These are phyloP conservation scores for Byasa hedistus DNA, from an alignment of 2,888 invertebrate species.

Conservation along the genomic window DNA sequence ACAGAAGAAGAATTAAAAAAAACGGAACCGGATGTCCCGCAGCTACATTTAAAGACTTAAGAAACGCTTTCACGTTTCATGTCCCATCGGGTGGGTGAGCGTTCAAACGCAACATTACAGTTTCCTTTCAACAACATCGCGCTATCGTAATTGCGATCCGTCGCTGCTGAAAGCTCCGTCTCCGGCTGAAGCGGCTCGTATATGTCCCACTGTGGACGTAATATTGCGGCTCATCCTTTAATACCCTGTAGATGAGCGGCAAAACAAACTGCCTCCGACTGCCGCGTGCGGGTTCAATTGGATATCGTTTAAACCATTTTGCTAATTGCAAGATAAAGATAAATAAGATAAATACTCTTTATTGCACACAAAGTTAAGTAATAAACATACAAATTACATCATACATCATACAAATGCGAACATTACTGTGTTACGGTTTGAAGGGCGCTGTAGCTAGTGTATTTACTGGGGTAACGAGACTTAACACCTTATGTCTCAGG, in stretches of 20 bases:
- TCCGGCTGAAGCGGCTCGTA: constrained; percentile 16
- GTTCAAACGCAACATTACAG: constrained; percentile 10
- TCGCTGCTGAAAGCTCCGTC: constrained; percentile 19
- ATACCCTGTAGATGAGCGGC: constrained; percentile 14
- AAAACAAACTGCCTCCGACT: constrained; percentile 13
- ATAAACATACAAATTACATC: no score
- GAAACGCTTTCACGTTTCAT: constrained; percentile 6
- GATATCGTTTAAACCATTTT: constrained; percentile 2
- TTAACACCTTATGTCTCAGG: no score
- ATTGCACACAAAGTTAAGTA: no score
- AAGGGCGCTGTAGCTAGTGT: no score
- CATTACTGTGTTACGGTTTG: no score
- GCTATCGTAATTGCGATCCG: constrained; percentile 26
- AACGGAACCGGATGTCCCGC: neutral
- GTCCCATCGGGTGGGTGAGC: constrained; percentile 5
- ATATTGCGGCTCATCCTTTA: constrained; percentile 25
- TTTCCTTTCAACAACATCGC: constrained; percentile 18
- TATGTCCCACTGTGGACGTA: constrained; percentile 15
- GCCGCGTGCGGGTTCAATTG: constrained; percentile 3
- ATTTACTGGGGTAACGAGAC: no score
- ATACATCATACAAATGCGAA: no score
- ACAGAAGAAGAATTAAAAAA: no score
- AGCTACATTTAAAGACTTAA: neutral
- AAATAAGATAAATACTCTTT: no score
- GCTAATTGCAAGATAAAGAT: no score